Conservation (phyloP, 2,888 invertebrate species). For the Spicauda simplicius region DNA sequence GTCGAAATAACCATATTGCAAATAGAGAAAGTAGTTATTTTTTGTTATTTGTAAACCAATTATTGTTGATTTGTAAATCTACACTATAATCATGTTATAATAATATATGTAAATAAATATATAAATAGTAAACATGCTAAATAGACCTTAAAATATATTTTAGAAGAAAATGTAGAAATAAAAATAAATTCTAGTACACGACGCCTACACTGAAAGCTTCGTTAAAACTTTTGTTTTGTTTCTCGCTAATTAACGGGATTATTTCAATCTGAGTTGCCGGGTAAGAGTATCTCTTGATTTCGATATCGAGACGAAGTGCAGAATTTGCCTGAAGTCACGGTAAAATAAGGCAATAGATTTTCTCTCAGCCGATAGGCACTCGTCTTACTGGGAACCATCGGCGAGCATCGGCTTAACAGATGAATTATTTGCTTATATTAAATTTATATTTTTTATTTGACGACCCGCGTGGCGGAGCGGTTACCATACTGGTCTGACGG, state of each 20-base stretch:
- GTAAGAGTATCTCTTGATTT: slow-evolving; percentile 22
- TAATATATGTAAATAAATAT: too few species aligned
- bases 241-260: slow-evolving; percentile 72
- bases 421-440: too few species aligned
- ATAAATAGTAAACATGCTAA: too few species aligned
- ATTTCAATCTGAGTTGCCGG: slow-evolving; percentile 43
- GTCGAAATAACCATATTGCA: too few species aligned
- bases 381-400: neutral
- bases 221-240: slow-evolving; percentile 54
- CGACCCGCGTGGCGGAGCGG: too few species aligned
- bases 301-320: slow-evolving; percentile 18
- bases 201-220: slow-evolving; percentile 30
- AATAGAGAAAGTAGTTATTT: too few species aligned
- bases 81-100: too few species aligned
- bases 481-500: too few species aligned
- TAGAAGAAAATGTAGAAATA: neutral
- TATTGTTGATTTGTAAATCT: too few species aligned
- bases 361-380: neutral
- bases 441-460: too few species aligned
- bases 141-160: neutral
- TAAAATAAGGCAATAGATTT: slow-evolving; percentile 20
- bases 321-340: slow-evolving; percentile 19
- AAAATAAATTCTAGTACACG: slow-evolving; percentile 10
- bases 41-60: too few species aligned
- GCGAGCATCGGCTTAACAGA: neutral